Evolutionary conservation across 2,113 vertebrate genomes (phyloP).

Genomic region (Tachycineta bicolor): DNA sequence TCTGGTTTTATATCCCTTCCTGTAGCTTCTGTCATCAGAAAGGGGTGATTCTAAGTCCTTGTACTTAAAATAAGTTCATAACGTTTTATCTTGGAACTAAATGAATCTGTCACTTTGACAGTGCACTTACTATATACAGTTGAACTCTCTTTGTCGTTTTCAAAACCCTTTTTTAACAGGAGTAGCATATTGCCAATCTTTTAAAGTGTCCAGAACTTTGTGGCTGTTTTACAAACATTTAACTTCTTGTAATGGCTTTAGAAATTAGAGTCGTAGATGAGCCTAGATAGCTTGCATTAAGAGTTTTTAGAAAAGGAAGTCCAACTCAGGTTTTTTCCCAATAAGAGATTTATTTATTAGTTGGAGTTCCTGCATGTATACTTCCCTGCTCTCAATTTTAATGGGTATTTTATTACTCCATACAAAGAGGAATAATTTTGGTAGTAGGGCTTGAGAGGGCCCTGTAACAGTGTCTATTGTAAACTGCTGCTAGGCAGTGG

Average conservation of each 20-base stretch:
- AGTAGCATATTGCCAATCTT: background rate
- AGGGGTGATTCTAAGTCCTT: background rate
- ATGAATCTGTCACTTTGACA: background rate
- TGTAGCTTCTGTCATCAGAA: background rate
- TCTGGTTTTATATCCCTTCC: background rate
- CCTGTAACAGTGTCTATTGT: rapidly evolving
- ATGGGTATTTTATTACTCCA: background rate
- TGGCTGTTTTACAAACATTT: background rate
- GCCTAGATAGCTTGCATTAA: background rate
- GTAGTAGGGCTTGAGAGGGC: background rate
- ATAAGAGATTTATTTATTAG: background rate
- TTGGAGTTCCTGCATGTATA: background rate
- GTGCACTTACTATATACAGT: background rate
- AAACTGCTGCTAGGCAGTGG: background rate
- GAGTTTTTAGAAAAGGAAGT: background rate
- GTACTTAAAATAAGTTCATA: background rate
- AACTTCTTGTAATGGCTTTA: background rate
- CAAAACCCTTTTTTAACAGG: background rate
- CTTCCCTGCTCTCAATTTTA: background rate
- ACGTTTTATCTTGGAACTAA: background rate
- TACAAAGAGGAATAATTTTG: background rate
- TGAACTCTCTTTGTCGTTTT: background rate
- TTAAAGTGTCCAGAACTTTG: background rate
- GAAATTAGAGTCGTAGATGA: background rate
- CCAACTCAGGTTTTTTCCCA: background rate